Evolutionary conservation across 2,113 vertebrate genomes (phyloP).

Genomic region (Mesembrinibis cayennensis): DNA sequence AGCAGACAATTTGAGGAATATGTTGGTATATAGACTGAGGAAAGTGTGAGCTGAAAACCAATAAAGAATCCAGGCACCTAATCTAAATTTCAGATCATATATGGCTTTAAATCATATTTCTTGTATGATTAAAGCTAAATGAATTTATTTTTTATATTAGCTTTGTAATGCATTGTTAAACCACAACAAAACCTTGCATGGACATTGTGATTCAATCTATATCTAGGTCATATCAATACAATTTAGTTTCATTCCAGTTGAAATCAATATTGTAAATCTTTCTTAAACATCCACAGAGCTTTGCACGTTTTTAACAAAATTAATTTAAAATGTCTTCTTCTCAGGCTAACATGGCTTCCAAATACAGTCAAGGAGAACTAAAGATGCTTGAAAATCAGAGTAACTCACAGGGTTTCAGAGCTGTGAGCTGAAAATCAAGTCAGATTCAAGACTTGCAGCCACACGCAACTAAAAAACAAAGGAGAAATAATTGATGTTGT

Average conservation of each 20-base stretch:
- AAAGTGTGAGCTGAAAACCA: not conserved
- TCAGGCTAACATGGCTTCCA: not conserved
- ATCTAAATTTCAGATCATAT: not conserved
- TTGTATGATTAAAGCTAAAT: not conserved
- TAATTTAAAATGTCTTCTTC: not conserved
- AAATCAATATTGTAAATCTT: not conserved
- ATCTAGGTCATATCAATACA: not conserved
- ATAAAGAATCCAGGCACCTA: not conserved
- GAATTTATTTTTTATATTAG: not conserved
- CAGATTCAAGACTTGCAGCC: not conserved
- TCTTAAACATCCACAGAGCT: not conserved
- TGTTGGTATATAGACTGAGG: not conserved
- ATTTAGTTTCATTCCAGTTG: not conserved
- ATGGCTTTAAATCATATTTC: not conserved
- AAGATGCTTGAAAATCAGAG: not conserved
- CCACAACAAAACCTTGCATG: not conserved
- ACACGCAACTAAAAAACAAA: not conserved
- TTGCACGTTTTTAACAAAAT: not conserved
- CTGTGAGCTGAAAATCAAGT: not conserved
- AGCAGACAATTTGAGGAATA: not conserved
- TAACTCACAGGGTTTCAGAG: not conserved
- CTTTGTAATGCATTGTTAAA: not conserved
- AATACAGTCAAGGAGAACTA: not conserved
- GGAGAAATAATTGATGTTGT: not conserved
- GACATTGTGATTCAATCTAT: not conserved